These are phyloP conservation scores for Lutjanus erythropterus DNA, from an alignment of 2,113 vertebrate species.

Conservation along the genomic window DNA sequence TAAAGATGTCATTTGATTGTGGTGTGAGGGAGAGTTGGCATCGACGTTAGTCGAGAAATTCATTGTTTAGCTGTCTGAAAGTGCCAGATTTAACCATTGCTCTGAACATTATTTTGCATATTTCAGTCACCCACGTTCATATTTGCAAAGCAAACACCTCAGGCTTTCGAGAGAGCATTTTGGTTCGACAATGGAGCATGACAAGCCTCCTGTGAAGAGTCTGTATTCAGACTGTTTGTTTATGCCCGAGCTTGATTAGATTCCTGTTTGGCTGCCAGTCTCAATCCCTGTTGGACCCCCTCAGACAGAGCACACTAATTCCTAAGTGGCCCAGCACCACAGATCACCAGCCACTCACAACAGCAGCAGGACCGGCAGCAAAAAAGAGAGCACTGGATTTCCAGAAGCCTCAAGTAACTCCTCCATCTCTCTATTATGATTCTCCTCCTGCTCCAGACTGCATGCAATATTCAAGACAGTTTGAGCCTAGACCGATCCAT, in stretches of 20 bases:
- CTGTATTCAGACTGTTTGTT: constrained; percentile 73
- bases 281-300: constrained; percentile 65
- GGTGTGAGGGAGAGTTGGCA: constrained; percentile 5
- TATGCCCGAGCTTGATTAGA: constrained; percentile 74
- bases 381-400: constrained; percentile 47
- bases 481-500: constrained; percentile 66
- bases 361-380: constrained; percentile 43
- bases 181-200: constrained; percentile 70
- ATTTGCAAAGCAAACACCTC: constrained; percentile 69
- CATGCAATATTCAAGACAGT: constrained; percentile 73
- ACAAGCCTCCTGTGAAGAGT: constrained; percentile 67
- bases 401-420: constrained; percentile 58
- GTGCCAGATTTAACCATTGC: constrained; percentile 55
- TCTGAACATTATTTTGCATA: constrained; percentile 58
- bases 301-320: constrained; percentile 72
- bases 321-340: constrained; percentile 67
- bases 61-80: constrained; percentile 43
- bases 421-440: constrained; percentile 57
- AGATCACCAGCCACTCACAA: constrained; percentile 67
- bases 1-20: constrained; percentile 46
- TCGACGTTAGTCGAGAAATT: constrained; percentile 30
- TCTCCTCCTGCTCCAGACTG: constrained; percentile 59
- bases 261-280: constrained; percentile 73
- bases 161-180: constrained; percentile 67
- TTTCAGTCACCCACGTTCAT: constrained; percentile 60